Evolutionary conservation across 1,140 invertebrate species (phyloP), one percentile per base, ranked within the genome.

Genomic region (Drosophila mojavensis): DNA sequence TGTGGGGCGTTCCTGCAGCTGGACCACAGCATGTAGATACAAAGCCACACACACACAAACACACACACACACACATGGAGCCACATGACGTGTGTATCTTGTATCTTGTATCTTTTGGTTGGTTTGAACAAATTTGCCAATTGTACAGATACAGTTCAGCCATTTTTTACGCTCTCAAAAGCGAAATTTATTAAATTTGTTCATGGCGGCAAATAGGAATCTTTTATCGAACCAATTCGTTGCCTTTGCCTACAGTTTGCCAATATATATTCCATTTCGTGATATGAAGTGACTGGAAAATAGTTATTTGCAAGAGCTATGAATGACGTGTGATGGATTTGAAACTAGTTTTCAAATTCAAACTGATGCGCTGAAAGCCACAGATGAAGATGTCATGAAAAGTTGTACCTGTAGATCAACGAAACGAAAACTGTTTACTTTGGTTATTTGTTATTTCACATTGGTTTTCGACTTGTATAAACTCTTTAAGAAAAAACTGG

Each of bases 11-110:
- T 30, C 47, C 48, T 59, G 56, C 33, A 72, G 55, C 39, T 59
- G 66, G 62, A 81, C 66, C 53, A 81, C 60, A 81, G 47, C 20
- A 54, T 43, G 30, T 30, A 45, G 24, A 68, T 43, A 60, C 48
- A 33, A 39, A 64, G 15, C n/a, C 33, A 61, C 24, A 48, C 43
- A 54, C 24, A 24, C 20, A 30, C 15, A 77, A 45, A 20, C 71
- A 65, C 17, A 10, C 47, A 24, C 47, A 1, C 17, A 6, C 20
- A 24, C 20, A 50, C 20, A 6, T 15, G 41, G 4, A 47, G 6
- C 59, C 53, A 69, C 83, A 30, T 83, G 77, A 88, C 84, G 79
- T 88, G 83, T 89, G 84, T 88, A 89, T 88, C 83, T 86, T 88
- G 43, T 47, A 47, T 47, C 43, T 50, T 64, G 43, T 47, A 47